Conservation (phyloP, 2,113 vertebrate species). For the Colius striatus region DNA sequence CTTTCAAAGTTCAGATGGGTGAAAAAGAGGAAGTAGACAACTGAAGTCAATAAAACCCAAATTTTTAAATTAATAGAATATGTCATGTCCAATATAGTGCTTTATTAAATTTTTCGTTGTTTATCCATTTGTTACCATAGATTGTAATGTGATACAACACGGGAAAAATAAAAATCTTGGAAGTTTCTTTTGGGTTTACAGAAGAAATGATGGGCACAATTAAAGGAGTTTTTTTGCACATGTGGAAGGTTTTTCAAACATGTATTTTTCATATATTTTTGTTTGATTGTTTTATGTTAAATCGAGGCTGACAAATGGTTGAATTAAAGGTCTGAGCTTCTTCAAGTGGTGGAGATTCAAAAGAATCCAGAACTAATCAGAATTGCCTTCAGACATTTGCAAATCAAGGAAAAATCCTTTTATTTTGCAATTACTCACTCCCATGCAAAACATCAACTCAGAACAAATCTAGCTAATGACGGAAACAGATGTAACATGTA, state of each 20-base stretch:
- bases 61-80: not conserved
- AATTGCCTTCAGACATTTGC: not conserved
- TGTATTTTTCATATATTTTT: slow-evolving; percentile 32
- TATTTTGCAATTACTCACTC: not conserved
- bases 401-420: not conserved
- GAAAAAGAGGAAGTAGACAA: not conserved
- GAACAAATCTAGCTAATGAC: not conserved
- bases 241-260: not conserved
- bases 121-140: not conserved
- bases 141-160: not conserved
- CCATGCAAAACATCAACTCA: not conserved
- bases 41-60: not conserved
- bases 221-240: not conserved
- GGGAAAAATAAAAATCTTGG: not conserved
- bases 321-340: slow-evolving; percentile 26
- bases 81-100: not conserved
- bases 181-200: not conserved
- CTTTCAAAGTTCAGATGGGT: not conserved
- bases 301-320: slow-evolving; percentile 12
- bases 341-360: slow-evolving; percentile 8
- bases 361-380: slow-evolving; percentile 46
- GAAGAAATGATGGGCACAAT: not conserved
- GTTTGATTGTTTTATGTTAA: slow-evolving; percentile 37
- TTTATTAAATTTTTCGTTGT: not conserved
- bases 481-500: not conserved